Percentiles rank a stretch among this genome's conserved stretches.
phyloP scores from a whole-genome alignment of 1,140 invertebrate genomes.

The Trinorchestia longiramus region DNA sequence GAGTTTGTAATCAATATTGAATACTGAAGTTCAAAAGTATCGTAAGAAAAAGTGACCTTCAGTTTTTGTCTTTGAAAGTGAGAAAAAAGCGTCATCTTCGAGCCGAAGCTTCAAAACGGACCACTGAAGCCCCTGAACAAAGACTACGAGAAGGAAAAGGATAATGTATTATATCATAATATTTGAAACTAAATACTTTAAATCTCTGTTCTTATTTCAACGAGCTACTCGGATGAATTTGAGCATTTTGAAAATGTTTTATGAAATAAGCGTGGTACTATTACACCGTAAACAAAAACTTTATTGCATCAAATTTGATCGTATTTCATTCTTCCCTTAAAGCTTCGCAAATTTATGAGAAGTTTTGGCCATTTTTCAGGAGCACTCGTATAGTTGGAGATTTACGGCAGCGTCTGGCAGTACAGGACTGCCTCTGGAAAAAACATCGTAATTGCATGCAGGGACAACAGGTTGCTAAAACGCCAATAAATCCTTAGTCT shows the following conservation, averaged over 20 bases:
- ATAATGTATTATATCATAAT: background rate
- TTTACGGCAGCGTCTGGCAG: slow-evolving; percentile 15
- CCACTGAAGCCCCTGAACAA: background rate
- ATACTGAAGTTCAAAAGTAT: background rate
- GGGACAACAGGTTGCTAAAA: background rate
- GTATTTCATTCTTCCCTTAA: slow-evolving; percentile 38
- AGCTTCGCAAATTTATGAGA: slow-evolving; percentile 28
- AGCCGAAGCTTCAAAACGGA: background rate
- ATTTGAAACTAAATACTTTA: background rate
- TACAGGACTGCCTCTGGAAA: slow-evolving; percentile 4
- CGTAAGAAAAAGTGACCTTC: background rate
- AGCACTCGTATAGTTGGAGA: slow-evolving; percentile 37
- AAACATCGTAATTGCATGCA: slow-evolving; percentile 9
- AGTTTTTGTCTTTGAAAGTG: too few relatives aligned
- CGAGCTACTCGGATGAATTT: background rate
- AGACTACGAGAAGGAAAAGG: background rate
- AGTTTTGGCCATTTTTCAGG: slow-evolving; percentile 40
- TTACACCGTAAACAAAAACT: slow-evolving; percentile 8
- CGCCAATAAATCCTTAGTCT: background rate
- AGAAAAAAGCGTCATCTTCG: background rate
- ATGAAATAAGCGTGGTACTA: background rate
- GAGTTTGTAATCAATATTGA: background rate
- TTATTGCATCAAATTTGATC: slow-evolving; percentile 16
- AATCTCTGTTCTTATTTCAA: background rate
- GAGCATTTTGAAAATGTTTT: background rate